A percentile compares a stretch with the other conserved stretches of the same genome.
Conservation (phyloP, 2,113 vertebrate species). For the Brachionichthys hirsutus region DNA sequence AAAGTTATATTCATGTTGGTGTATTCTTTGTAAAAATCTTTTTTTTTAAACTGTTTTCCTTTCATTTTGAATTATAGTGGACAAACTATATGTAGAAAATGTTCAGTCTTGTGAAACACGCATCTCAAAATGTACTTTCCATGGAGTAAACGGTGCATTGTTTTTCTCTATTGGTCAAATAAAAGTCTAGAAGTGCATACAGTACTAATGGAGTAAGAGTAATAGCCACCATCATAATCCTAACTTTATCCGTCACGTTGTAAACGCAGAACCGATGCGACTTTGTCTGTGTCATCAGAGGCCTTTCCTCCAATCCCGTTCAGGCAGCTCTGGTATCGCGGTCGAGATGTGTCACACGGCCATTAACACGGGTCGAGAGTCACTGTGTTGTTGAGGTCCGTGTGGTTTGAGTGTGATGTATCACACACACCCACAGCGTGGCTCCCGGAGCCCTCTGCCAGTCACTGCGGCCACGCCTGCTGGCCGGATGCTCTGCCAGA, state of each 20-base stretch:
- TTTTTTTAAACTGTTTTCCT: too few species aligned
- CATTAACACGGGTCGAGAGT: conserved; percentile 69
- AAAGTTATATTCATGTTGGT: too few species aligned
- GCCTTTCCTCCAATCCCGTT: conserved; percentile 36
- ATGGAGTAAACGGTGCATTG: too few species aligned
- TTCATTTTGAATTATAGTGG: too few species aligned
- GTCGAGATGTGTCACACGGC: conserved; percentile 64
- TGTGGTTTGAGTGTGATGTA: conserved; percentile 67
- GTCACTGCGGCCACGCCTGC: conserved; percentile 64
- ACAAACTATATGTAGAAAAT: too few species aligned
- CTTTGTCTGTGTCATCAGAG: conserved; percentile 20
- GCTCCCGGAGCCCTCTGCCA: conserved; percentile 70
- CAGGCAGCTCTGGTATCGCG: conserved; percentile 55
- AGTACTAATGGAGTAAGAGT: too few species aligned
- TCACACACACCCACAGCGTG: conserved; percentile 70
- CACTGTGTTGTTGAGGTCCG: conserved; percentile 68
- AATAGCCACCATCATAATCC: not conserved
- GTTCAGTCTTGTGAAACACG: too few species aligned
- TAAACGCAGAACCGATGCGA: conserved; percentile 24
- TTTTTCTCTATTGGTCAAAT: too few species aligned
- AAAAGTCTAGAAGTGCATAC: too few species aligned
- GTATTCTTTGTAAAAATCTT: too few species aligned
- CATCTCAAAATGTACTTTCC: too few species aligned
- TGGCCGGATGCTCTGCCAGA: conserved; percentile 65
- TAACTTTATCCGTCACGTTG: not conserved